Evolutionary conservation across 2,888 invertebrate genomes (phyloP), one percentile per base, ranked within the genome.

Genomic region (Hirtodrosophila histrioides): DNA sequence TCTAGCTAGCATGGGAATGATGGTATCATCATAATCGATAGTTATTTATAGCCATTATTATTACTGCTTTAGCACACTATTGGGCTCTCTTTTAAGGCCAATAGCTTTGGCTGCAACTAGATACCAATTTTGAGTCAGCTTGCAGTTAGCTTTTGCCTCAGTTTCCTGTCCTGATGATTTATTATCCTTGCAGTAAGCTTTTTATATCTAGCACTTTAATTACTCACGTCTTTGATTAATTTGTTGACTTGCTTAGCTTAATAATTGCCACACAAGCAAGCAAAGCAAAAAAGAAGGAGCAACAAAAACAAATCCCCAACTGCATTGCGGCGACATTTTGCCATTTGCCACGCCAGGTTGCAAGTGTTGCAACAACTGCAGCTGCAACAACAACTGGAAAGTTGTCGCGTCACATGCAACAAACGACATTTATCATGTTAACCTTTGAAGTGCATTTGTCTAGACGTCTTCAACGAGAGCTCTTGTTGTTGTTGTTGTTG

Each of bases 351-450:
- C 70, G 78, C 78, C 65, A 17, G 17, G 17, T 17, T 17, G 17
- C 17, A 77, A 70, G 63, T 72, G 71, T 72, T 75, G 77, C 79
- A 75, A 56, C 84, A 70, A 66, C 64, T 39, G 63, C 75, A 57
- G 43, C 78, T 55, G 60, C 69, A 51, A 55, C 60, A 71, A 50
- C 82, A 85, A 76, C 78, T 69, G 66, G 78, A 87, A 88, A 82
- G 88, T 84, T 84, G 88, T 86, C 83, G 79, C 88, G 83, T 83
- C 88, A 86, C 86, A 88, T 67, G 79, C 86, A 80, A 83, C 88
- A 88, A 86, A 81, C 88, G 85, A 86, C 85, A 85, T 85, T 85
- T 88, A 88, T 85, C 84, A 84, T 84, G 88, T 85, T 85, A 88
- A 85, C 85, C 88, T 86, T 86, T 86, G 87, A 88, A 86, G 85